Conservation (phyloP, 2,888 invertebrate species). For the Calameuta pallipes region DNA sequence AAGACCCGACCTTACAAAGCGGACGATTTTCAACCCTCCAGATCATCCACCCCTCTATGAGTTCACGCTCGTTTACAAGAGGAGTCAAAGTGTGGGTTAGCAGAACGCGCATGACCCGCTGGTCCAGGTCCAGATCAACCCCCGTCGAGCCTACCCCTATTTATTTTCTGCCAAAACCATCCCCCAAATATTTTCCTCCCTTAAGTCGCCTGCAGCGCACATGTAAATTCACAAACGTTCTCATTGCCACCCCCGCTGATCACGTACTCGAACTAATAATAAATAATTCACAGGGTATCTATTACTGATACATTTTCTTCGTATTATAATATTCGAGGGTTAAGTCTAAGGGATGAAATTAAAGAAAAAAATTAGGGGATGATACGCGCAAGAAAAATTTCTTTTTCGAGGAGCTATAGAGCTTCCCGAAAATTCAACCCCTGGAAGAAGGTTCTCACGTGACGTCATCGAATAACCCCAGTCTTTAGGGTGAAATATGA, state of each 20-base stretch:
- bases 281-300: neutral
- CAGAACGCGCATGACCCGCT: neutral
- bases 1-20: neutral
- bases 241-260: no score
- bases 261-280: neutral
- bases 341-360: neutral
- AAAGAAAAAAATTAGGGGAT: neutral
- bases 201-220: rapidly evolving
- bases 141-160: neutral
- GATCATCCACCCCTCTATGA: no score
- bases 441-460: neutral
- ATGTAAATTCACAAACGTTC: neutral
- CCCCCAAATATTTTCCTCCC: neutral
- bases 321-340: neutral
- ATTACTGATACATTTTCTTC: neutral
- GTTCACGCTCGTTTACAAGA: no score
- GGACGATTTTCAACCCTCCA: neutral
- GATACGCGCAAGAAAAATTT: neutral
- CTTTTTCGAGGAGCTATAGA: neutral
- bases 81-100: no score
- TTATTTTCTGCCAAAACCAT: neutral
- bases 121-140: neutral
- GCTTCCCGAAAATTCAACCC: neutral
- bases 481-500: constrained; percentile 23
- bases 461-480: constrained; percentile 32